Base-by-base conservation (phyloP, 1,140 invertebrate genomes). In the Diabrotica virgifera region DNA sequence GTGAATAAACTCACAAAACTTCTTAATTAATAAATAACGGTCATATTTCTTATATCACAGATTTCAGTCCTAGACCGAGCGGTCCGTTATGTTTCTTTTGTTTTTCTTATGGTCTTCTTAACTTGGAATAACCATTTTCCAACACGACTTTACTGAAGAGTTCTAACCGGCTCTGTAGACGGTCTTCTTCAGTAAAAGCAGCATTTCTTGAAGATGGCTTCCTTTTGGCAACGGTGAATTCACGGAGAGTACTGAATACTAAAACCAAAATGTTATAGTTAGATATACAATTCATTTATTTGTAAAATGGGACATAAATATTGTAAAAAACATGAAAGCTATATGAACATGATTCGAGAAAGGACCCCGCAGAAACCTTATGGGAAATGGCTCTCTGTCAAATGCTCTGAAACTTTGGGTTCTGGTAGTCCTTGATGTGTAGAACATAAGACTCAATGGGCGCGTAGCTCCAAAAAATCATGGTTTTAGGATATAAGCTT, bases 181-280 rank as follows among this genome's bases (percentile, higher is more conserved):
- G 8, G 8, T 46, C n/a, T 46, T 46, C n/a, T 46, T 46, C 40
- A 38, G 52, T 57, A 65, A 51, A 50, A 65, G 61, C 60, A 52
- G 52, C 56, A 50, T 50, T 59, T 62, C 63, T 12, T 13, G 13
- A 52, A 38, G 53, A 57, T 59, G 61, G 51, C 24, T 65, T 62
- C 59, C 37, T 50, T 71, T 71, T 71, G 69, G 69, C 69, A 71
- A 71, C 64, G 38, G 35, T 62, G 69, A 71, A 71, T 71, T 71
- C 69, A 71, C 69, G 69, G 69, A 66, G 54, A 59, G 61, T 64
- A 57, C 54, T 54, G 8, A 59, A 64, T 35, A 54, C 65, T 70
- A 63, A 24, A 68, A 68, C 59, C 67, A 70, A 69, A 59, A 37
- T 5, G 59, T 24, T 24, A 24, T 4, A 24, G 24, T 24, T 24